phyloP scores from a whole-genome alignment of 1,140 invertebrate species.

The Diorhabda sublineata region DNA sequence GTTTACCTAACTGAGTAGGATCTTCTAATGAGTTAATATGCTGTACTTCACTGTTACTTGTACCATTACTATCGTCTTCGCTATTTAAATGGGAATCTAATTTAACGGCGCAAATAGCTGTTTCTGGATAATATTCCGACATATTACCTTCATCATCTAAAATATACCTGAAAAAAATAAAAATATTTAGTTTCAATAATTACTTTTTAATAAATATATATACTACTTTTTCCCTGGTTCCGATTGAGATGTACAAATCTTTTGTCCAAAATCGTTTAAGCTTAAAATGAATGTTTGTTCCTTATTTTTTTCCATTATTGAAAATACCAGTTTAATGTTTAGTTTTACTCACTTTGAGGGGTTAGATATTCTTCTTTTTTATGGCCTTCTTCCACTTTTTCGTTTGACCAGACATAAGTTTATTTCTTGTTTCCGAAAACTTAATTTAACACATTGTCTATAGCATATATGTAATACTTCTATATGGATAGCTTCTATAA shows the following conservation, averaged over 20 bases:
- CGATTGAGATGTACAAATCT: constrained; percentile 39
- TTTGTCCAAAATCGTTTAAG: constrained; percentile 40
- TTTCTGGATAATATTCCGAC: constrained; percentile 29
- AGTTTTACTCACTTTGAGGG: too few species aligned
- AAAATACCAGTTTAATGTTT: not conserved
- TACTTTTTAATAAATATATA: not conserved
- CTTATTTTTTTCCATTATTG: constrained; percentile 33
- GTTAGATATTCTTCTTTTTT: too few species aligned
- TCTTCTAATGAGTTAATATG: constrained; percentile 28
- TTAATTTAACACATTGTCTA: too few species aligned
- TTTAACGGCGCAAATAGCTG: constrained; percentile 21
- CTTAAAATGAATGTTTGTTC: constrained; percentile 39
- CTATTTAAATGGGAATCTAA: constrained; percentile 22
- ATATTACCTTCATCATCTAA: constrained; percentile 39
- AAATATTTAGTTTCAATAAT: not conserved
- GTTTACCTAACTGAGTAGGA: constrained; percentile 31
- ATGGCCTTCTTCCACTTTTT: too few species aligned
- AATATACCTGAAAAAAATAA: constrained; percentile 35
- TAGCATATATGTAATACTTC: too few species aligned
- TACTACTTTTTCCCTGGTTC: constrained; percentile 39
- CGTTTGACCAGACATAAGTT: too few species aligned
- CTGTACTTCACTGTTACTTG: constrained; percentile 20
- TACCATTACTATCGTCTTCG: constrained; percentile 28
- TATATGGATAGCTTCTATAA: too few species aligned
- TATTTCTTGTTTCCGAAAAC: too few species aligned